Evolutionary conservation across 2,888 invertebrate genomes (phyloP), one percentile per base, ranked within the genome.

Genomic region (Nymphalis urticae): DNA sequence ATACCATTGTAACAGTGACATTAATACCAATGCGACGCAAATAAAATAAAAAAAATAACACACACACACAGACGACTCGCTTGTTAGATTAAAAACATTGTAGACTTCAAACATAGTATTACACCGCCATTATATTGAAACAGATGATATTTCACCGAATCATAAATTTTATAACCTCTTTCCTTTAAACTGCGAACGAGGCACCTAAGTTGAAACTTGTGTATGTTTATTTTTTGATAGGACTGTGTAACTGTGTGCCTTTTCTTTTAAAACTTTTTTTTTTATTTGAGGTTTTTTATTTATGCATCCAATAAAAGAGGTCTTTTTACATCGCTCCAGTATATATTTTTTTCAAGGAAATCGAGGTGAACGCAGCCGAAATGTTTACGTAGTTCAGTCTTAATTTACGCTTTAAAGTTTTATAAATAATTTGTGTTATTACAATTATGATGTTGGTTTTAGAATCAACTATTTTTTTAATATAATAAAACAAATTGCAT

Each of bases 191-290:
- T 78, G 82, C 82, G 84, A 82, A 85, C 87, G 81, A 79, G 82
- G 83, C 82, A 79, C 82, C 87, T 91, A 88, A 92, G 90, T 92
- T 89, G 87, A 90, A 87, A 83, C 85, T 85, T 87, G 78, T 89
- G 89, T 89, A 82, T 88, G 86, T 90, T 90, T 92, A 85, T 89
- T 91, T 90, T 92, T 85, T 89, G 92, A 92, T 92, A 92, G 90
- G 87, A 82, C 89, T 87, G 86, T 85, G 90, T 89, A 89, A 88
- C 87, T 81, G 86, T 85, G 86, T 84, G 85, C 84, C 83, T 87
- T 88, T 89, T 87, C 87, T 87, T 82, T 86, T 83, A 82, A 84
- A 83, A 81, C 75, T 87, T 86, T 83, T 71, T 77, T 69, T 32
- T 32, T 56, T 36, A 32, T 42, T 42, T 42, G 42, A 56, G 68